These are phyloP conservation scores for Liposcelis brunnea DNA, from an alignment of 2,888 invertebrate species.

Conservation along the genomic window DNA sequence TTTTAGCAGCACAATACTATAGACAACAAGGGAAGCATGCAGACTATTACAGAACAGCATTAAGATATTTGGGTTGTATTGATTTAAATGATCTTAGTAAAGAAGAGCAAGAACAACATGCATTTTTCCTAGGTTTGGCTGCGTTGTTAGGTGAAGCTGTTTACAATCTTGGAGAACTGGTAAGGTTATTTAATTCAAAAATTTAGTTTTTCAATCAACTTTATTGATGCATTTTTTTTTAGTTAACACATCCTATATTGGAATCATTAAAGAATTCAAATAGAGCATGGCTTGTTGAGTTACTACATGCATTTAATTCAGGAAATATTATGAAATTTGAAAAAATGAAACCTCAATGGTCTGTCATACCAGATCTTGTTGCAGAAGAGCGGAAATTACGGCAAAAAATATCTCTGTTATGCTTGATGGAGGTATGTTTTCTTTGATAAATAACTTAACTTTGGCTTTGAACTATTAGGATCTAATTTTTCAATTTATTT, in stretches of 20 bases:
- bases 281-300: conserved; percentile 74
- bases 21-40: conserved; percentile 75
- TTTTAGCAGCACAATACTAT: conserved; percentile 82
- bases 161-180: conserved; percentile 92
- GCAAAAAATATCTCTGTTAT: conserved; percentile 87
- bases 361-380: conserved; percentile 63
- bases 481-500: neutral
- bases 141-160: conserved; percentile 88
- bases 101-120: conserved; percentile 55
- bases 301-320: conserved; percentile 70
- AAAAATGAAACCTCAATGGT: conserved; percentile 54
- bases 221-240: conserved; percentile 17
- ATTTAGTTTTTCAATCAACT: neutral
- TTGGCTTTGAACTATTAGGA: conserved; percentile 3
- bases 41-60: conserved; percentile 86
- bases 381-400: conserved; percentile 64
- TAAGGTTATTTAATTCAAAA: conserved; percentile 23
- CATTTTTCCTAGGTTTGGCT: conserved; percentile 82
- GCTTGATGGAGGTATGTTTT: conserved; percentile 71
- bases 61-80: conserved; percentile 63
- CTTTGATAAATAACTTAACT: conserved; percentile 7
- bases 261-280: conserved; percentile 62
- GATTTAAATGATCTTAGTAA: conserved; percentile 46
- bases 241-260: conserved; percentile 87
- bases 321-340: conserved; percentile 67